Conservation (phyloP, 2,113 vertebrate genomes). For the Indicator maculatus region DNA sequence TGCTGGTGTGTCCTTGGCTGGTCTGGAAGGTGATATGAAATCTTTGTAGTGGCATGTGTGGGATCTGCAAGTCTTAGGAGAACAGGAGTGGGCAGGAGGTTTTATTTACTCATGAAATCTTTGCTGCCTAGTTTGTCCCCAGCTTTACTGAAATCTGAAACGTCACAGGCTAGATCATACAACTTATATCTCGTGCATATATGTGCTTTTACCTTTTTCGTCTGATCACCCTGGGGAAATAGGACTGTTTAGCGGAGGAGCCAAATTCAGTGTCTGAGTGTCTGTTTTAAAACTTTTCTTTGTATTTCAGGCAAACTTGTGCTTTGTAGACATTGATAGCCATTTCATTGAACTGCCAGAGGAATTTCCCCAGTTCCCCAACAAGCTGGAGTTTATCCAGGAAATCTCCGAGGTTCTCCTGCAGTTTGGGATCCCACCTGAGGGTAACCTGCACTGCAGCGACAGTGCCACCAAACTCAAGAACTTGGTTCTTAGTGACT, state of each 20-base stretch:
- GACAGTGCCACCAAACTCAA: slow-evolving; percentile 81
- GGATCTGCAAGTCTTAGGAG: neutral
- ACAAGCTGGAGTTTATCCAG: slow-evolving; percentile 90
- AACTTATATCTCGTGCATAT: neutral
- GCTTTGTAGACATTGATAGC: slow-evolving; percentile 96
- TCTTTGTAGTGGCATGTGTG: neutral
- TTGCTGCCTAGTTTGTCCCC: neutral
- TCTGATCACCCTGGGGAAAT: neutral
- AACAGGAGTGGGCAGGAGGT: neutral
- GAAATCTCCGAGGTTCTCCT: slow-evolving; percentile 91
- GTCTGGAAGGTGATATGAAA: neutral
- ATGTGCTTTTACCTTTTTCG: neutral
- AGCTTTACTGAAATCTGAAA: neutral
- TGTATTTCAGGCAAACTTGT: slow-evolving; percentile 88
- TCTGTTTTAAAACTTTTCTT: neutral
- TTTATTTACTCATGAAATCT: neutral
- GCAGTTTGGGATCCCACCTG: slow-evolving; percentile 82
- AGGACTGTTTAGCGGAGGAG: neutral
- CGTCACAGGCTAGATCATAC: neutral
- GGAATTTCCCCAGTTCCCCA: slow-evolving; percentile 92
- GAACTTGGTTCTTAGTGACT: slow-evolving; percentile 86
- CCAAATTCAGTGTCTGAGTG: neutral
- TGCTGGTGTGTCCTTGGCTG: neutral
- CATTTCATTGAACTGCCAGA: slow-evolving; percentile 90
- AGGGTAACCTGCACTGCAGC: slow-evolving; percentile 77